Conservation (phyloP, 2,797 vertebrate species). For the Columba guinea region DNA sequence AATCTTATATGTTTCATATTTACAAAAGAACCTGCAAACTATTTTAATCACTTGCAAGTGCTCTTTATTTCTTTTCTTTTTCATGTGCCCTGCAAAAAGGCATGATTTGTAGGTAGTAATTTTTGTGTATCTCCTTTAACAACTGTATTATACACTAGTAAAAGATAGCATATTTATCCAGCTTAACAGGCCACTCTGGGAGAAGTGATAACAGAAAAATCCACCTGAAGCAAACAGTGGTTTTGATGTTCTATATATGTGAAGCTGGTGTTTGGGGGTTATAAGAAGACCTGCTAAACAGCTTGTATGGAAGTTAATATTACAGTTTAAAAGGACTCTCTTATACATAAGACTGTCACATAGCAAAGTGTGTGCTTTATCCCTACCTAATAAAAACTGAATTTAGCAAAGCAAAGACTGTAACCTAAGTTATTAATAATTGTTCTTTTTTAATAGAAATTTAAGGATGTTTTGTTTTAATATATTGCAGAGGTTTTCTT, state of each 20-base stretch:
- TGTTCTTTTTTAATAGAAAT: neutral
- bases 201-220: slow-evolving; percentile 12
- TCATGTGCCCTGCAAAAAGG: neutral
- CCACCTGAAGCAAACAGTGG: neutral
- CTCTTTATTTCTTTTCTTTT: neutral
- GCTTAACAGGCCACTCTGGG: slow-evolving; percentile 8
- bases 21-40: neutral
- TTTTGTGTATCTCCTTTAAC: neutral
- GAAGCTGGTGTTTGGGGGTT: neutral
- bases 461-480: neutral
- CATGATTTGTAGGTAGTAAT: neutral
- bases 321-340: neutral
- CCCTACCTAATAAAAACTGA: neutral
- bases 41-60: slow-evolving; percentile 15
- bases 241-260: neutral
- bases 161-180: slow-evolving; percentile 2
- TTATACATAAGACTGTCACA: neutral
- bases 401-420: neutral
- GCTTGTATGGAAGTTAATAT: neutral
- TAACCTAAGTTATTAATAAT: neutral
- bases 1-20: neutral
- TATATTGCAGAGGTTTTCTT: neutral
- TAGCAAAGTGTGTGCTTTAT: neutral
- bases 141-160: neutral
- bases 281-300: neutral